Evolutionary conservation across 2,888 invertebrate species (phyloP), one percentile per base, ranked within the genome.

Genomic region (Dastarcus helophoroides): DNA sequence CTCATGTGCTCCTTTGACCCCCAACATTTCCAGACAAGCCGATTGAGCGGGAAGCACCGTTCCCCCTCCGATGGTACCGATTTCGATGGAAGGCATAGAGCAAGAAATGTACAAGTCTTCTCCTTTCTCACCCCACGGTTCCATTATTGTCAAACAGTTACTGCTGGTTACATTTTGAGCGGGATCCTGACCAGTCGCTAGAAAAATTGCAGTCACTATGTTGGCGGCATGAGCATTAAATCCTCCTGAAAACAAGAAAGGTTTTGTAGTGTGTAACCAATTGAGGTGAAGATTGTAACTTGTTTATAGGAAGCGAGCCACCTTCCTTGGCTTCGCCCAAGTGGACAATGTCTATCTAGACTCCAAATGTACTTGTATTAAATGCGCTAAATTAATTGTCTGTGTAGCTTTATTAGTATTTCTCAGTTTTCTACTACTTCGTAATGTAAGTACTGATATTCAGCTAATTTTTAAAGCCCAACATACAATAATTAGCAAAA

Each of bases 161-260:
- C 90, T 88, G 51, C 93, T 94, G 0, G 82, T 80, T 0, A 95
- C 83, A 53, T 88, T 90, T 63, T 97, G 95, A 0, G 95, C 97
- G 3, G 93, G 90, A 64, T 97, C 97, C 69, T 95, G 94, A 2
- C 97, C 97, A 5, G 94, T 93, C 0, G 97, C 95, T 38, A 95
- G 83, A 54, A 80, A 97, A 16, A 97, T 81, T 7, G 97, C 95
- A 0, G 95, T 90, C 2, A 97, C 94, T 66, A 95, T 82, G 58
- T 97, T 97, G 0, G 97, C 93, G 0, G 95, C 93, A 58, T 97
- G 97, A 0, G 95, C 95, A 57, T 97, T 97, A 52, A 51, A 55
- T n/a, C 56, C 56, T 10, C 54, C 53, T 53, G 22, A 24, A 44
- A 31, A 12, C 3, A 14, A 25, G 7, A n/a, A 7, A n/a, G 7